These are phyloP conservation scores for Montipora capitata DNA, from an alignment of 92 coral and sea anemone species.

Conservation along the genomic window DNA sequence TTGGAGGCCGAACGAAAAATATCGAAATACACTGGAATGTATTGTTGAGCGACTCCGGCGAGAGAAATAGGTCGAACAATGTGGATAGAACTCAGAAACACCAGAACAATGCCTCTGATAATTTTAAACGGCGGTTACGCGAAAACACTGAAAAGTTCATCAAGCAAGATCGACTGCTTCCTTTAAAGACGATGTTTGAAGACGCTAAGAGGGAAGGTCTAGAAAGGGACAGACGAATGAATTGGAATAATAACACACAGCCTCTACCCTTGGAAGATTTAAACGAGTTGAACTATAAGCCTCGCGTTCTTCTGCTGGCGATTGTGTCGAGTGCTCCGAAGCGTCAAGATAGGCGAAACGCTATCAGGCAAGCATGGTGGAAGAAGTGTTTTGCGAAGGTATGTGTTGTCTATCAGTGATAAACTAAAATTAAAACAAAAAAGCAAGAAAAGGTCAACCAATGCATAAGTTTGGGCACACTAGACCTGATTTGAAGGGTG, in stretches of 20 bases:
- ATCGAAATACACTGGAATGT: too few relatives aligned
- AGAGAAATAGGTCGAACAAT: too few relatives aligned
- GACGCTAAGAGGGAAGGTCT: neutral
- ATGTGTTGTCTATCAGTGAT: neutral
- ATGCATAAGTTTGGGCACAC: too few relatives aligned
- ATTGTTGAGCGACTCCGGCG: too few relatives aligned
- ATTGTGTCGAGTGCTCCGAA: conserved; percentile 22
- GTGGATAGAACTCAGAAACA: too few relatives aligned
- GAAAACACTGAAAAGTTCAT: too few relatives aligned
- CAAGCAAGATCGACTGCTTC: neutral
- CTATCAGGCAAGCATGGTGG: conserved; percentile 39
- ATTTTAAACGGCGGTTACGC: too few relatives aligned
- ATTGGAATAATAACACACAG: neutral
- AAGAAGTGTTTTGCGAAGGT: conserved; percentile 1
- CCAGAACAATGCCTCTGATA: too few relatives aligned
- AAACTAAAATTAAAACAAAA: neutral
- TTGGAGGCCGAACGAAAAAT: too few relatives aligned
- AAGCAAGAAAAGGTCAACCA: too few relatives aligned
- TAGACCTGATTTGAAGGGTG: too few relatives aligned
- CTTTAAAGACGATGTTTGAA: conserved; percentile 9
- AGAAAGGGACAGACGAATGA: neutral
- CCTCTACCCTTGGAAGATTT: neutral
- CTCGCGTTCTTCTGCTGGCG: neutral
- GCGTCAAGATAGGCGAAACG: conserved; percentile 17
- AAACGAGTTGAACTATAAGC: neutral